phyloP scores from a whole-genome alignment of 2,113 vertebrate species.

The Stomatorhinus ivindoensis region DNA sequence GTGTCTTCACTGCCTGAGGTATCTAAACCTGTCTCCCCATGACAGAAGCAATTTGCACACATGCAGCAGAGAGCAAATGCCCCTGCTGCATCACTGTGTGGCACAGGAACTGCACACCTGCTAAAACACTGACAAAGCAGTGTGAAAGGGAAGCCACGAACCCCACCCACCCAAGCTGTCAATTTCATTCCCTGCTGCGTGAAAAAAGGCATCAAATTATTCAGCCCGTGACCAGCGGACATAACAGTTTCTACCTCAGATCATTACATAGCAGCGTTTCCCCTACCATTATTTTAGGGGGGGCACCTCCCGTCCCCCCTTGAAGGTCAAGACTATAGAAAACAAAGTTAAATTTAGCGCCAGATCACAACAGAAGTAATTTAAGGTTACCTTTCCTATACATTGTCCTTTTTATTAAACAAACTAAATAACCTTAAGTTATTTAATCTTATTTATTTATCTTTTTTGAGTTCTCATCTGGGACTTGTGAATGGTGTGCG shows the following conservation, averaged over 20 bases:
- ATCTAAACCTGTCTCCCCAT: not conserved
- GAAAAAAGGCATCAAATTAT: not conserved
- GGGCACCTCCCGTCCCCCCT: no score
- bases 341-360: no score
- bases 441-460: no score
- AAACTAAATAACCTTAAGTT: no score
- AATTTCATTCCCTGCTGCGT: not conserved
- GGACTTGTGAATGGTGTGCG: not conserved
- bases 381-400: no score
- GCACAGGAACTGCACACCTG: not conserved
- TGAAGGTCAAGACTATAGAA: no score
- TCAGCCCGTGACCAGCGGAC: not conserved
- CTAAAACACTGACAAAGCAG: not conserved
- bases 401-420: no score
- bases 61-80: not conserved
- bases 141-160: not conserved
- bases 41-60: not conserved
- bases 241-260: not conserved
- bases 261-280: not conserved
- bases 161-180: not conserved
- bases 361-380: no score
- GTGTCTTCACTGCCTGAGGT: not conserved
- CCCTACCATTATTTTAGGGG: no score
- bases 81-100: not conserved
- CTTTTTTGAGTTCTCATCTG: not conserved